Evolutionary conservation across 1,140 invertebrate genomes (phyloP).

Genomic region (Nasonia giraulti): DNA sequence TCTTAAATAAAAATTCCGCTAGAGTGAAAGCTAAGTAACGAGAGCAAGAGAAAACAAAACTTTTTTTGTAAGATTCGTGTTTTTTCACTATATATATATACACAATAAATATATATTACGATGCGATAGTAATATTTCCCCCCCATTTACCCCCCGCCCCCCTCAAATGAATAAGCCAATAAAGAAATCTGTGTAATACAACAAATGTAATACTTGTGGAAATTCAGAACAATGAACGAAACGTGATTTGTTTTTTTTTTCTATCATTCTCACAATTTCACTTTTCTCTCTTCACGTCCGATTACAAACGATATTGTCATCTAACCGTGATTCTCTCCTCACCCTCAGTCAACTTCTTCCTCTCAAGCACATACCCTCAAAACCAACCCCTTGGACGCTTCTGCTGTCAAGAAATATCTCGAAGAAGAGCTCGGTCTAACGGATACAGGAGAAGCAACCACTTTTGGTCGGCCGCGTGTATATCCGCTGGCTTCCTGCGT

Average conservation of each 20-base stretch:
- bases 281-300: slow-evolving; percentile 47
- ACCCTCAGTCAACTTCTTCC: slow-evolving; percentile 4
- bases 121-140: slow-evolving; percentile 48
- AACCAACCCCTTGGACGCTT: not conserved
- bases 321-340: slow-evolving; percentile 1
- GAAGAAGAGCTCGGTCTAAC: not conserved
- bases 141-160: slow-evolving; percentile 24
- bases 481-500: slow-evolving; percentile 66
- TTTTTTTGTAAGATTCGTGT: slow-evolving; percentile 63
- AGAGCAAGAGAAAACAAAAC: slow-evolving; percentile 14
- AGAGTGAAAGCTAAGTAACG: not conserved
- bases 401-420: not conserved
- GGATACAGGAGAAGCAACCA: slow-evolving; percentile 29
- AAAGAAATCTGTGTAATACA: slow-evolving; percentile 58
- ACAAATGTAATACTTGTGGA: slow-evolving; percentile 64
- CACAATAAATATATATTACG: slow-evolving; percentile 57
- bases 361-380: not conserved
- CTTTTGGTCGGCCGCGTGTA: slow-evolving; percentile 55
- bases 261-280: slow-evolving; percentile 7
- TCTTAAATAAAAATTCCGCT: not conserved
- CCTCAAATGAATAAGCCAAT: not conserved
- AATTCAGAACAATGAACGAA: slow-evolving; percentile 59
- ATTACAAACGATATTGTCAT: slow-evolving; percentile 14
- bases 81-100: slow-evolving; percentile 64
- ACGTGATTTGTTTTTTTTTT: slow-evolving; percentile 59